Base-by-base conservation (phyloP, 2,797 vertebrate genomes). In the Ctenopoma multispine region DNA sequence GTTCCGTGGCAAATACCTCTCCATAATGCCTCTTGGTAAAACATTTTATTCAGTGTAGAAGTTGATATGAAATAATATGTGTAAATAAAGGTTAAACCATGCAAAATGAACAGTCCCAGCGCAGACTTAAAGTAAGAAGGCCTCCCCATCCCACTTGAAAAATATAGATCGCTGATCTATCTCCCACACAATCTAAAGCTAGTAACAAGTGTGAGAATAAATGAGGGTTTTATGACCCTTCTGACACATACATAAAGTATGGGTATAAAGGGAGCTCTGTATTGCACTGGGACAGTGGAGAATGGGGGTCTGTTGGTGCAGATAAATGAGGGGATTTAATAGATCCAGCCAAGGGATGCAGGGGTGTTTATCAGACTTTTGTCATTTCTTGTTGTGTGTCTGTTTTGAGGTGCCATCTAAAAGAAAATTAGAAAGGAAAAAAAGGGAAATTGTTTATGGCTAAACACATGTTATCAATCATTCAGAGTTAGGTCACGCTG, bases 1-100 rank as follows among this genome's bases (percentile, higher is more conserved):
- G 92, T 99, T 99, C 90, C 95, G 98, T 65, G 98, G 98, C 77
- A 99, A 99, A 95, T 99, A 99, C 93, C 96, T 99, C 92, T 99
- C 98, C 82, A 98, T 99, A 85, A 97, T 98, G 97, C 98, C 98
- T 4, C 94, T 99, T 77, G 98, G 98, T 99, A 91, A 94, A 96
- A 89, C 29, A 7, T 47, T 63, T 60, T 27, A 9, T 27, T 63
- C 41, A 47, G 20, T 11, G 17, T 31, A 4, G 27, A 70, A 56
- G 20, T 15, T 54, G 44, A 48, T 27, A n/a, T n/a, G n/a, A 58
- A 60, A 49, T 15, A 13, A 27, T 69, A 21, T 57, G 48, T 79
- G 29, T 10, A 66, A 80, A 70, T 77, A 77, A 64, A 77, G 24
- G 36, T 49, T 73, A 31, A 38, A 23, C 64, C 46, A 34, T 56